A percentile compares a stretch with the other conserved stretches of the same genome.
phyloP scores from a whole-genome alignment of 1,140 invertebrate genomes.

The Drosophila bocqueti region DNA sequence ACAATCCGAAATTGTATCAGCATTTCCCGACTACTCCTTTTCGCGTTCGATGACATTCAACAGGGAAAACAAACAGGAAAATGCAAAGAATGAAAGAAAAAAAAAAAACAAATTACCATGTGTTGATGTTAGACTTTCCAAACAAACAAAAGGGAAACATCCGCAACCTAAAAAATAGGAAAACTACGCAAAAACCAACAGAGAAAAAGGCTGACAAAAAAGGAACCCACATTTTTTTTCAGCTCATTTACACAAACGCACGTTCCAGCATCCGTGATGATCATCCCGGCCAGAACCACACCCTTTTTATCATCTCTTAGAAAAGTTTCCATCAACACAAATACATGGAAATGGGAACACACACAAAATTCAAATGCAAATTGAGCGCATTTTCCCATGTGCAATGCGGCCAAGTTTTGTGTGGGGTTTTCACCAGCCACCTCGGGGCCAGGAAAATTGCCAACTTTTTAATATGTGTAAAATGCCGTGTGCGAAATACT shows the following conservation, averaged over 20 bases:
- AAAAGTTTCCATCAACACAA: constrained; percentile 56
- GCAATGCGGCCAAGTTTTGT: constrained; percentile 57
- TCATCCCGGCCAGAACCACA: constrained; percentile 32
- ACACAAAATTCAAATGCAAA: constrained; percentile 54
- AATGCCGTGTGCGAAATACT: constrained; percentile 33
- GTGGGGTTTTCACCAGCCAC: constrained; percentile 6
- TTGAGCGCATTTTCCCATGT: constrained; percentile 63
- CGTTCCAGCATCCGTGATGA: constrained; percentile 38
- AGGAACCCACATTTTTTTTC: constrained; percentile 41
- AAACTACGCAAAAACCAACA: constrained; percentile 47
- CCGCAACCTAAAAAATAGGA: constrained; percentile 24
- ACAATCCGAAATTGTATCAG: constrained; percentile 46
- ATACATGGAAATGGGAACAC: constrained; percentile 59
- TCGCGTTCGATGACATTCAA: constrained; percentile 58
- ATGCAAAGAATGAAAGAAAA: constrained; percentile 7
- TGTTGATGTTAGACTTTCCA: constrained; percentile 70
- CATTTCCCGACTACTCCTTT: constrained; percentile 37
- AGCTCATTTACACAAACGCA: constrained; percentile 74
- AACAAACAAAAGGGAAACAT: constrained; percentile 60
- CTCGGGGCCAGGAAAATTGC: constrained; percentile 23
- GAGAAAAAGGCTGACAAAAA: constrained; percentile 52
- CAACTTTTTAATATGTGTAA: constrained; percentile 44
- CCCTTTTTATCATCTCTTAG: constrained; percentile 40
- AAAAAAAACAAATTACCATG: constrained; percentile 60
- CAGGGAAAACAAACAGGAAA: constrained; percentile 37